phyloP scores from a whole-genome alignment of 2,888 invertebrate genomes.

The Cantharis rufa region DNA sequence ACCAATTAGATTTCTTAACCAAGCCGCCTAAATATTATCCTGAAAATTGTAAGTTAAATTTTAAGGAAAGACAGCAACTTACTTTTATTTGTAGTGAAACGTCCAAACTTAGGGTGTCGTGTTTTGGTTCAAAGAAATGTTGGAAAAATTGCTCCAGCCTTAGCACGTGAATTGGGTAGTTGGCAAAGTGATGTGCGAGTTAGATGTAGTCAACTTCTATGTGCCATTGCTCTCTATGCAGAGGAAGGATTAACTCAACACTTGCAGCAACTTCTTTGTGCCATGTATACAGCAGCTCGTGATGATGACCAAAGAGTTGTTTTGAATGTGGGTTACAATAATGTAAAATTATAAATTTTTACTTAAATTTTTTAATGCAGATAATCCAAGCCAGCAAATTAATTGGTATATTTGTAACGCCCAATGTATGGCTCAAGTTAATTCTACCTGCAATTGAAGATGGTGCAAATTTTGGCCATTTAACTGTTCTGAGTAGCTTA shows the following conservation, averaged over 20 bases:
- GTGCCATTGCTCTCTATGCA: slow-evolving; percentile 71
- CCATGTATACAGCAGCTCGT: slow-evolving; percentile 59
- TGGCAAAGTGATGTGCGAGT: slow-evolving; percentile 74
- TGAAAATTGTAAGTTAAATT: slow-evolving; percentile 55
- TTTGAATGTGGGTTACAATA: slow-evolving; percentile 57
- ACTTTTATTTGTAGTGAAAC: slow-evolving; percentile 58
- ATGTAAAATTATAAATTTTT: slow-evolving; percentile 55
- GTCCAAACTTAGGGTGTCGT: slow-evolving; percentile 90
- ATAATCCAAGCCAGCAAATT: slow-evolving; percentile 70
- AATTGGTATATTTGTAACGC: slow-evolving; percentile 76
- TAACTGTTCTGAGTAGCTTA: slow-evolving; percentile 66
- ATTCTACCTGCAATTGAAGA: slow-evolving; percentile 67
- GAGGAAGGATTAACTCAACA: slow-evolving; percentile 76
- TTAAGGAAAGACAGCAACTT: not conserved
- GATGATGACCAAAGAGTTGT: slow-evolving; percentile 70
- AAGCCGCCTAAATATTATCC: slow-evolving; percentile 76
- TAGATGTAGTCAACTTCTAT: slow-evolving; percentile 75
- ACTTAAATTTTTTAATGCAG: slow-evolving; percentile 48
- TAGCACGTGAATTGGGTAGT: slow-evolving; percentile 71
- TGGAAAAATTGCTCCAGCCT: slow-evolving; percentile 72
- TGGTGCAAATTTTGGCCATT: slow-evolving; percentile 57
- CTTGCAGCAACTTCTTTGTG: slow-evolving; percentile 61
- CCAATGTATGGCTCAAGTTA: slow-evolving; percentile 69
- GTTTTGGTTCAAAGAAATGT: slow-evolving; percentile 75
- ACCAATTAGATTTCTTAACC: slow-evolving; percentile 76